These are phyloP conservation scores for Thymelicus lineola DNA, from an alignment of 2,888 invertebrate species.

Conservation along the genomic window DNA sequence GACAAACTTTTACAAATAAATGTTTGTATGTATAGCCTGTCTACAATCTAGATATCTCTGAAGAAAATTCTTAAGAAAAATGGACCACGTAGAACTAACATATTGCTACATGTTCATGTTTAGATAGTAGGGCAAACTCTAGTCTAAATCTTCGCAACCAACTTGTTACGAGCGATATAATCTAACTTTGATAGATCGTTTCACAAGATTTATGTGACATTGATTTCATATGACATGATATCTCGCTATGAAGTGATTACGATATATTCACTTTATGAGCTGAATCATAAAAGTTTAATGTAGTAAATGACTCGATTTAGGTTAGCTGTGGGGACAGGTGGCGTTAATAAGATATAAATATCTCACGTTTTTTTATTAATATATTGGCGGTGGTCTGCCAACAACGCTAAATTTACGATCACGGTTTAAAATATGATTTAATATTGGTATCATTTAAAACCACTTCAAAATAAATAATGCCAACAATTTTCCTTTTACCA, in stretches of 20 bases:
- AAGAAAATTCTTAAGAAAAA: constrained; percentile 2
- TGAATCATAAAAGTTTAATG: no score
- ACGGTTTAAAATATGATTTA: no score
- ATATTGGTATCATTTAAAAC: no score
- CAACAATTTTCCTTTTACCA: no score
- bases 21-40: constrained; percentile 2
- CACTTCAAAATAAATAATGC: no score
- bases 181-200: constrained; percentile 12
- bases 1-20: constrained; percentile 7
- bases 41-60: neutral
- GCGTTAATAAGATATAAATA: no score
- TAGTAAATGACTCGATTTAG: neutral
- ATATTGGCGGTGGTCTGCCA: no score
- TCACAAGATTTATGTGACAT: constrained; percentile 22
- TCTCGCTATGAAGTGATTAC: no score
- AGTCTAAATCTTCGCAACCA: constrained; percentile 1
- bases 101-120: constrained; percentile 2
- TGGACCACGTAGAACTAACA: neutral
- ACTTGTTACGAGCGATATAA: constrained; percentile 18
- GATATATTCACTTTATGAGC: no score
- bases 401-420: no score
- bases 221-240: neutral
- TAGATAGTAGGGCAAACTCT: constrained; percentile 1
- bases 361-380: no score
- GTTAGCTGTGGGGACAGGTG: no score